Evolutionary conservation across 2,888 invertebrate genomes (phyloP).

Genomic region (Tipula unca): DNA sequence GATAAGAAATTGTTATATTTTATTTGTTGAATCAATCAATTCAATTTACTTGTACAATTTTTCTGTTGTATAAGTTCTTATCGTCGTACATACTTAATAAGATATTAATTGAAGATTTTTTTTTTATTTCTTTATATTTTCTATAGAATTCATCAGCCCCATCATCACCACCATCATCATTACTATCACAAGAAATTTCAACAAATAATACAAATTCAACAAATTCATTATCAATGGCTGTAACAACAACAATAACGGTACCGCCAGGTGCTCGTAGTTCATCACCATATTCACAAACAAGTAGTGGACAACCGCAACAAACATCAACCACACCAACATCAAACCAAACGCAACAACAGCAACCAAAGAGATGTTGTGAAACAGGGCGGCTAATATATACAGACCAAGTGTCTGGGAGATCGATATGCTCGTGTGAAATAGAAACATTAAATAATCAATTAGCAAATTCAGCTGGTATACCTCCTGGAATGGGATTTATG

Average conservation of each 20-base stretch:
- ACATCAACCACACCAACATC: slow-evolving; percentile 47
- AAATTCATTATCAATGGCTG: slow-evolving; percentile 46
- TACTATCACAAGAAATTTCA: slow-evolving; percentile 37
- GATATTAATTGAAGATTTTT: not conserved
- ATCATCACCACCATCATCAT: slow-evolving; percentile 56
- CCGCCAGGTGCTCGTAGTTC: slow-evolving; percentile 47
- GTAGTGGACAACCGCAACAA: slow-evolving; percentile 40
- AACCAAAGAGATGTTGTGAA: slow-evolving; percentile 69
- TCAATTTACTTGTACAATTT: not conserved
- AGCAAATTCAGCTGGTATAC: slow-evolving; percentile 44
- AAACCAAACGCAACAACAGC: slow-evolving; percentile 43
- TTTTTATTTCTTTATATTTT: slow-evolving; percentile 23
- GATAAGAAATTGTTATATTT: not conserved
- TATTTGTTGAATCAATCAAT: not conserved
- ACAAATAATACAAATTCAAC: not conserved
- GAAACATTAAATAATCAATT: slow-evolving; percentile 70
- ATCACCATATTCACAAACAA: slow-evolving; percentile 45
- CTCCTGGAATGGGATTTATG: slow-evolving; percentile 67
- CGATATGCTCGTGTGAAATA: slow-evolving; percentile 84
- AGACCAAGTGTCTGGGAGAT: slow-evolving; percentile 81
- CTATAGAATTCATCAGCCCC: slow-evolving; percentile 56
- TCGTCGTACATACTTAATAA: not conserved
- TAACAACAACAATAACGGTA: slow-evolving; percentile 45
- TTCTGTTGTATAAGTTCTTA: no score
- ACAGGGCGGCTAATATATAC: slow-evolving; percentile 85